phyloP scores from a whole-genome alignment of 1,140 invertebrate genomes.

The Leucophenga varia region DNA sequence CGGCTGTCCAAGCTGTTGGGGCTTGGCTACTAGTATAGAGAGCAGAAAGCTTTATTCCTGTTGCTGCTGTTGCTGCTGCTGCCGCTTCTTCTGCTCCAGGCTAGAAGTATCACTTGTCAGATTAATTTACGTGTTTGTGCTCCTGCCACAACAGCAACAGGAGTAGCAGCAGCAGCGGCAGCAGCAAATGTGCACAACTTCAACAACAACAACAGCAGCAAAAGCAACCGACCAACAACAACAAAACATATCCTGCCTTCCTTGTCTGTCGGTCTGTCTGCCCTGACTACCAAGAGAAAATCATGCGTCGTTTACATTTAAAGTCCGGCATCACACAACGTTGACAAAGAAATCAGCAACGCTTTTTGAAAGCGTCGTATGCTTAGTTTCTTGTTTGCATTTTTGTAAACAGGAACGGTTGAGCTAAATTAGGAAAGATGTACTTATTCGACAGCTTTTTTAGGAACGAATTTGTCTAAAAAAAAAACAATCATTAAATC shows the following conservation, averaged over 20 bases:
- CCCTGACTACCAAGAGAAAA: too few relatives aligned
- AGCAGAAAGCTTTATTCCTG: conserved; percentile 9
- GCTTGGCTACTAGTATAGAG: conserved; percentile 6
- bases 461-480: too few relatives aligned
- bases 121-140: conserved; percentile 51
- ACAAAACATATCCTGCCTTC: conserved; percentile 16
- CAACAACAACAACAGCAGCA: conserved; percentile 28
- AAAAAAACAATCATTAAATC: too few relatives aligned
- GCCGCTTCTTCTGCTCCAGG: conserved; percentile 20
- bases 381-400: background rate
- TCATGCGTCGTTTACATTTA: too few relatives aligned
- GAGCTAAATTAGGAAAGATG: too few relatives aligned
- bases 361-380: too few relatives aligned
- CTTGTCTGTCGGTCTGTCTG: background rate
- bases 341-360: conserved; percentile 47
- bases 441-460: too few relatives aligned
- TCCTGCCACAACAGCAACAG: conserved; percentile 33
- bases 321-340: too few relatives aligned
- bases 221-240: too few relatives aligned
- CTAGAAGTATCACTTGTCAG: conserved; percentile 51
- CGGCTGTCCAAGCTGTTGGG: conserved; percentile 27
- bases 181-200: too few relatives aligned
- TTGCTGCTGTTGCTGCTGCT: background rate
- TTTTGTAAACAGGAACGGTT: background rate
- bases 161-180: too few relatives aligned